A percentile compares a stretch with the other conserved stretches of the same genome.
These are phyloP conservation scores for Laticauda colubrina DNA, from an alignment of 2,113 vertebrate genomes.

Conservation along the genomic window DNA sequence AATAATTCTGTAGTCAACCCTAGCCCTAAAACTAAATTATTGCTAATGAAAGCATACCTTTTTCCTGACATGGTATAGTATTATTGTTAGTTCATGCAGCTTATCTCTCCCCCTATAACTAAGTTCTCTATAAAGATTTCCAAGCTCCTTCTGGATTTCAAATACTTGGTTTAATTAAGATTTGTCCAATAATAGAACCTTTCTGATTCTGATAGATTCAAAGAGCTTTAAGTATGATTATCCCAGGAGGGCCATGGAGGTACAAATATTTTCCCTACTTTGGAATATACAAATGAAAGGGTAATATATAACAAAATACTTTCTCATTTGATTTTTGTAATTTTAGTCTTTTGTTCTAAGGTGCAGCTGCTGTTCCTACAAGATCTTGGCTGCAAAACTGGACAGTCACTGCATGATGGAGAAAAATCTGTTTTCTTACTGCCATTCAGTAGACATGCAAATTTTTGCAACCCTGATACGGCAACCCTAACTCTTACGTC, in stretches of 20 bases:
- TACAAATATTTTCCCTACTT: not conserved
- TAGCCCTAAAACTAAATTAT: not conserved
- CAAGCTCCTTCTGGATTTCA: not conserved
- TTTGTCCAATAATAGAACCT: not conserved
- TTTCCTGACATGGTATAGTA: not conserved
- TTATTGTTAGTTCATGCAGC: not conserved
- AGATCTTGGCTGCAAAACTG: not conserved
- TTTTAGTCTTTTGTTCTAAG: not conserved
- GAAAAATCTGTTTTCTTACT: not conserved
- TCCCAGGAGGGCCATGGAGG: not conserved
- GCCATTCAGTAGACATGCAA: not conserved
- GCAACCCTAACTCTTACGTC: not conserved
- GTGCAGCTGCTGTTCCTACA: not conserved
- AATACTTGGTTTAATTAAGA: not conserved
- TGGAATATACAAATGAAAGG: not conserved
- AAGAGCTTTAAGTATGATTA: not conserved
- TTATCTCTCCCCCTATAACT: not conserved
- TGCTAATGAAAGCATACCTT: not conserved
- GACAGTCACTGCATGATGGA: not conserved
- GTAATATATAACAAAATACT: not conserved
- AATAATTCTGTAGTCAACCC: accelerated
- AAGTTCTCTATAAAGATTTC: not conserved
- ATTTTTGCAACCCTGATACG: not conserved
- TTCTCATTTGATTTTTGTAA: not conserved
- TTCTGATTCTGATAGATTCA: not conserved